Conservation (phyloP, 2,888 invertebrate species). For the Hipparchia sbordonii region DNA sequence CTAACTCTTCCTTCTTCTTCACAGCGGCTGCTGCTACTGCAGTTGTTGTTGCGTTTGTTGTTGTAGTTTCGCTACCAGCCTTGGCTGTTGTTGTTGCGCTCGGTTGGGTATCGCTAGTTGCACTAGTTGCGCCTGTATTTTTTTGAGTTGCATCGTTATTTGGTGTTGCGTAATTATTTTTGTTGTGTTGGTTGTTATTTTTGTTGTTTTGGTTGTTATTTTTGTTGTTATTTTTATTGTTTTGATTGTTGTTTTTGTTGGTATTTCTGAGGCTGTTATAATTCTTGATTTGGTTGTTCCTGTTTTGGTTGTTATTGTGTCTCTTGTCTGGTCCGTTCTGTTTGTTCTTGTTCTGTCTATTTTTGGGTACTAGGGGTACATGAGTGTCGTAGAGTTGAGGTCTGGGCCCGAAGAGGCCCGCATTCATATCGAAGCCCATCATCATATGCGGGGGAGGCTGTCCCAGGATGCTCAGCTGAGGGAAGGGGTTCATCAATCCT, state of each 20-base stretch:
- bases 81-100: constrained; percentile 22
- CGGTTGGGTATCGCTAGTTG: constrained; percentile 27
- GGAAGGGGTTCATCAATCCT: constrained; percentile 49
- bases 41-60: constrained; percentile 26
- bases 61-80: constrained; percentile 34
- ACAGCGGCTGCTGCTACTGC: background rate
- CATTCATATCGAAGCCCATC: constrained; percentile 69
- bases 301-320: constrained; percentile 1
- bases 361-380: constrained; percentile 60
- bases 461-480: constrained; percentile 45
- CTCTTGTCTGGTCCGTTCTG: constrained; percentile 15
- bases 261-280: constrained; percentile 38
- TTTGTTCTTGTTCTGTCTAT: constrained; percentile 29
- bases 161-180: background rate
- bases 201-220: constrained; percentile 22
- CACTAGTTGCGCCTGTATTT: background rate
- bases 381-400: constrained; percentile 70
- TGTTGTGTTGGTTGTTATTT: constrained; percentile 31
- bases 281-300: constrained; percentile 31
- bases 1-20: constrained; percentile 80
- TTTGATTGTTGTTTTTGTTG: constrained; percentile 27
- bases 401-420: constrained; percentile 56
- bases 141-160: background rate
- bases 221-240: constrained; percentile 22
- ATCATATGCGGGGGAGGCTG: constrained; percentile 53